Evolutionary conservation across 1,140 invertebrate species (phyloP).

Genomic region (Delia radicum): DNA sequence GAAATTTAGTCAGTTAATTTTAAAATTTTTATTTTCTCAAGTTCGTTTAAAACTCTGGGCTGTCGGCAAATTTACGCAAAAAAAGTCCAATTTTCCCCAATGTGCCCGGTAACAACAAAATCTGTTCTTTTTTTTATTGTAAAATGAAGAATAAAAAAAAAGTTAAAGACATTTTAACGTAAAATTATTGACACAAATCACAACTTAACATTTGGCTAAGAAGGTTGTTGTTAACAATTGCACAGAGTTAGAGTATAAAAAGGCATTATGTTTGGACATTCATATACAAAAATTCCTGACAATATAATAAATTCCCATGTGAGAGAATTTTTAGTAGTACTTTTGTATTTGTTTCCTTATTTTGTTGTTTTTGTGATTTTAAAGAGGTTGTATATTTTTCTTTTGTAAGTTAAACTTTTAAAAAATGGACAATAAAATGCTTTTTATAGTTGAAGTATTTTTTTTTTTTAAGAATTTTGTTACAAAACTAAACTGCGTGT

Average conservation of each 20-base stretch:
- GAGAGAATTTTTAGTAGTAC: neutral
- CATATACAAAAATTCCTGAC: neutral
- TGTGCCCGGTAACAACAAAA: neutral
- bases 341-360: neutral
- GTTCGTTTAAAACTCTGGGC: too few species aligned
- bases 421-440: neutral
- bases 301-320: neutral
- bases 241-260: neutral
- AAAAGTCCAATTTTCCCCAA: too few species aligned
- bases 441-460: neutral
- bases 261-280: neutral
- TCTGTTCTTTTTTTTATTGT: neutral
- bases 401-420: neutral
- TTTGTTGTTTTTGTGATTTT: neutral
- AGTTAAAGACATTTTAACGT: neutral
- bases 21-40: too few species aligned
- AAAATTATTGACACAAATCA: neutral
- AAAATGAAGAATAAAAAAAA: neutral
- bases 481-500: neutral
- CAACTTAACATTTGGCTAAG: neutral
- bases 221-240: neutral
- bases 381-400: neutral
- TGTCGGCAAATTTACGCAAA: too few species aligned
- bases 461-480: neutral
- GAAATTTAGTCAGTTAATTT: too few species aligned